A percentile compares a stretch with the other conserved stretches of the same genome.
phyloP scores from a whole-genome alignment of 2,113 vertebrate species.

The Raja brachyura region DNA sequence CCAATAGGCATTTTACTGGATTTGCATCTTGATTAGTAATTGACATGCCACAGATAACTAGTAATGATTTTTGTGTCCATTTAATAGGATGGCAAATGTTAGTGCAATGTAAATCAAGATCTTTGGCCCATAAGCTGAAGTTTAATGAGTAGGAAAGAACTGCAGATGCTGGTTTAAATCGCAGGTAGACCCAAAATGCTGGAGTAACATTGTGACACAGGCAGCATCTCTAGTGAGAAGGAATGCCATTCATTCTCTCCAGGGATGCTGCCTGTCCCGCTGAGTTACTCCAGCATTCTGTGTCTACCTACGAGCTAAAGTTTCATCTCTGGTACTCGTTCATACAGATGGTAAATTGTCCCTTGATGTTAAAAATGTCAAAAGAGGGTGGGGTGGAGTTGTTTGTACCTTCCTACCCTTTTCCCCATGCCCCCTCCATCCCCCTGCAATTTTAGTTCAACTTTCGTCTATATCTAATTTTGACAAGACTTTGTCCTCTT shows the following conservation, averaged over 20 bases:
- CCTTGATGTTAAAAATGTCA: not conserved
- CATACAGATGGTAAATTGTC: not conserved
- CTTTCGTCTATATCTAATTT: not conserved
- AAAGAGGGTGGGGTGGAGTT: too few species aligned
- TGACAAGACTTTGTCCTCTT: not conserved
- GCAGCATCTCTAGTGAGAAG: too few species aligned
- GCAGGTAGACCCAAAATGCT: too few species aligned
- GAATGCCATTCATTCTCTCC: too few species aligned
- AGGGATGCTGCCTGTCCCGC: too few species aligned
- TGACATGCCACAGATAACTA: not conserved
- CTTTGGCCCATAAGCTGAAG: not conserved
- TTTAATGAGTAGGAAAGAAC: too few species aligned
- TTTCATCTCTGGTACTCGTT: not conserved
- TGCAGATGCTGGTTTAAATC: too few species aligned
- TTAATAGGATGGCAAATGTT: not conserved
- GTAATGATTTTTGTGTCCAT: not conserved
- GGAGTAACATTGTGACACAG: too few species aligned
- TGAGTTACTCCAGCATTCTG: too few species aligned
- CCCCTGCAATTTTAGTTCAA: not conserved
- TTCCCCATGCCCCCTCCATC: not conserved
- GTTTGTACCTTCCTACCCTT: not conserved
- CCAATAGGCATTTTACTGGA: too few species aligned
- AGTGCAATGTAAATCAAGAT: not conserved
- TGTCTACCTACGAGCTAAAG: too few species aligned
- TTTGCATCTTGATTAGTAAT: not conserved